Evolutionary conservation across 2,113 vertebrate genomes (phyloP).

Genomic region (Sterrhoptilus dennistouni): DNA sequence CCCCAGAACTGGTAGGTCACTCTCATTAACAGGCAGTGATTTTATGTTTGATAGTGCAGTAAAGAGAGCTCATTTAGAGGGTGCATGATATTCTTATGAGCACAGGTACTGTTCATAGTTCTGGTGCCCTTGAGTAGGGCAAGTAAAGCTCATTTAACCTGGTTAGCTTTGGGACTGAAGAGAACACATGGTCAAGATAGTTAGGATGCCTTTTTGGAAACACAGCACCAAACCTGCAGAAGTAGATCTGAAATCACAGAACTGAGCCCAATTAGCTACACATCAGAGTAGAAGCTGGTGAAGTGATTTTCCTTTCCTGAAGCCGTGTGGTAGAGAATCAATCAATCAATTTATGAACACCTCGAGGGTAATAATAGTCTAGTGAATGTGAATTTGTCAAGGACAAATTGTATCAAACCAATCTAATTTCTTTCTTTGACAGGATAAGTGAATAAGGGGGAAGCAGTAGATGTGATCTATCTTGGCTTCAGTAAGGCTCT

Average conservation of each 20-base stretch:
- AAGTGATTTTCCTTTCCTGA: slow-evolving; percentile 34
- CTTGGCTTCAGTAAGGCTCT: slow-evolving; percentile 50
- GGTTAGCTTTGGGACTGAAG: not conserved
- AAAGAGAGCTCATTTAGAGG: not conserved
- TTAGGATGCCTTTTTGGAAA: not conserved
- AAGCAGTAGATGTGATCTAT: slow-evolving; percentile 51
- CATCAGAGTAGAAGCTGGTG: not conserved
- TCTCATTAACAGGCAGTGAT: not conserved
- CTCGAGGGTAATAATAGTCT: slow-evolving; percentile 57
- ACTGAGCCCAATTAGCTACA: not conserved
- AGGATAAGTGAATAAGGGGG: slow-evolving; percentile 56
- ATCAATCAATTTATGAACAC: slow-evolving; percentile 64
- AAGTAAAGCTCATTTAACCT: not conserved
- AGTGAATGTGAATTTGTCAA: slow-evolving; percentile 60
- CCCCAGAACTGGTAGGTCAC: not conserved
- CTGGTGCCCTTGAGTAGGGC: not conserved
- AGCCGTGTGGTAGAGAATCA: not conserved
- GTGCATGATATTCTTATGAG: not conserved
- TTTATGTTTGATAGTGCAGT: not conserved
- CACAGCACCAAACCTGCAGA: not conserved
- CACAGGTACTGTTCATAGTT: not conserved
- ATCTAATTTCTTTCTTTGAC: slow-evolving; percentile 65
- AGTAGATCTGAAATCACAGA: not conserved
- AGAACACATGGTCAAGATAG: not conserved
- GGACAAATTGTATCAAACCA: slow-evolving; percentile 67